These are phyloP conservation scores for Misgurnus anguillicaudatus DNA, from an alignment of 2,113 vertebrate species.

Conservation along the genomic window DNA sequence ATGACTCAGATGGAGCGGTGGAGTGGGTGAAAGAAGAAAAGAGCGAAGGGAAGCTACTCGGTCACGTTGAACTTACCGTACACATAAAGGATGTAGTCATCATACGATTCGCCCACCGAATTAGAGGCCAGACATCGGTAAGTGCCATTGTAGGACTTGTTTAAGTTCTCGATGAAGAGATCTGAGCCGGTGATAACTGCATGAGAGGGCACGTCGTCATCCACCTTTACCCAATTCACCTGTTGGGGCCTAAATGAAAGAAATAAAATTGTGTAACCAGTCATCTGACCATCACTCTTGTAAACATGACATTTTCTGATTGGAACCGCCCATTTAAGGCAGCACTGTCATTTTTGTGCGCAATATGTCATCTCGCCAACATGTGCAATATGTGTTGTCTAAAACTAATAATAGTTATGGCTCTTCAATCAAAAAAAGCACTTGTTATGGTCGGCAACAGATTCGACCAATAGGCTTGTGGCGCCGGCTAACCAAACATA, in stretches of 20 bases:
- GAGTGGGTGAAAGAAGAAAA: conserved; percentile 22
- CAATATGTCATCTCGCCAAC: not conserved
- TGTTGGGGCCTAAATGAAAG: conserved; percentile 81
- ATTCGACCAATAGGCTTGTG: conserved; percentile 15
- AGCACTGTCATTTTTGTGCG: not conserved
- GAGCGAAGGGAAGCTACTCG: not conserved
- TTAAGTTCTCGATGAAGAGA: conserved; percentile 94
- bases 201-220: conserved; percentile 93
- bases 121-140: conserved; percentile 96
- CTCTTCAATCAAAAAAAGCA: not conserved
- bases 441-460: not conserved
- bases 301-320: not conserved
- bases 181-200: conserved; percentile 88
- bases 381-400: not conserved
- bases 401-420: not conserved
- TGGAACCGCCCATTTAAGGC: no score
- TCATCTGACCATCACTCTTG: no score
- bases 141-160: conserved; percentile 98
- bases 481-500: conserved; percentile 7
- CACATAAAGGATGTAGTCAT: conserved; percentile 96
- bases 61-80: conserved; percentile 82
- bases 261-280: not conserved
- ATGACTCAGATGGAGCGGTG: conserved; percentile 57
- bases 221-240: conserved; percentile 93
- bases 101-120: conserved; percentile 87